Evolutionary conservation across 2,113 vertebrate species (phyloP), one percentile per base, ranked within the genome.

Genomic region (Lagopus leucura): DNA sequence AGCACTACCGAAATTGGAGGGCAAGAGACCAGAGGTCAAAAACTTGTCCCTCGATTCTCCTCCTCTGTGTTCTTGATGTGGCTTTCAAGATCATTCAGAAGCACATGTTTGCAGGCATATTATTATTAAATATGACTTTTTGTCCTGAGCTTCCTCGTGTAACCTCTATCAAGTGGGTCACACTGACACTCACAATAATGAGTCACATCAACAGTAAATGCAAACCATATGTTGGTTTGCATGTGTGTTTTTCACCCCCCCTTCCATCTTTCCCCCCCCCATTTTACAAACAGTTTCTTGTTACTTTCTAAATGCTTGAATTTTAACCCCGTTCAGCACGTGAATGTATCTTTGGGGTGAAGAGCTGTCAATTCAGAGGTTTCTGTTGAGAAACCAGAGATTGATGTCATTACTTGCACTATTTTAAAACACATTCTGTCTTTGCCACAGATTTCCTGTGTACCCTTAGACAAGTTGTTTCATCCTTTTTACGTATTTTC

Each of bases 151-250:
- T 96, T 96, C 94, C 88, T 94, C 32, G 1, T 83, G 86, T 95
- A 96, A 96, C 91, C 95, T 96, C 91, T 91, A 91, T 82, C 91
- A 61, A 95, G 86, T 94, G 70, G 91, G 92, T 95, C 94, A 92
- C 89, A 79, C 86, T 52, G 52, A 95, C 92, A 94, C 89, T 95
- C 92, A 92, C 76, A 94, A 63, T 96, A 95, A 95, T 97, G 97
- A 97, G 93, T 97, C 96, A 97, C 94, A 36, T 95, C 91, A 76
- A 79, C 95, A 95, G 96, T 93, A 96, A 98, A 97, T 97, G 94
- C 86, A 89, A 97, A 96, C 96, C 97, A 94, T 96, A 94, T 97
- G 97, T 82, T 77, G 71, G 57, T 47, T 55, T 70, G 61, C 11
- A 25, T 28, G 61, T 27, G 61, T 17, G 81, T 3, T 0, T 27